Evolutionary conservation across 2,888 invertebrate species (phyloP), one percentile per base, ranked within the genome.

Genomic region (Drosophila borealis): DNA sequence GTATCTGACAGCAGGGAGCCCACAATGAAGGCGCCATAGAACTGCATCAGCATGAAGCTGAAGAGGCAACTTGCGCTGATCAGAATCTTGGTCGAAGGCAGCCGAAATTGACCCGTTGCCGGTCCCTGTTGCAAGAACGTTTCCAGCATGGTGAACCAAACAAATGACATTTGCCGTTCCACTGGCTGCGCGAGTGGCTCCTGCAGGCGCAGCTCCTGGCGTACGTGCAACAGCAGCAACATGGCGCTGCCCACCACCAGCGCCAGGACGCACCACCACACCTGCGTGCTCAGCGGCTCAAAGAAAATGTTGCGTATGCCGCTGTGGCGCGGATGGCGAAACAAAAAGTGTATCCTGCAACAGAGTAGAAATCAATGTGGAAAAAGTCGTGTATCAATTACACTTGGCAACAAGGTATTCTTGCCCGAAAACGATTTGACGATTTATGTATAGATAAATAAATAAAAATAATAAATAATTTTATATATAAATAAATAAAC

Each of bases 21-120:
- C 50, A 92, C 92, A 71, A 92, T 92, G 63, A 88, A 92, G 57
- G 92, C 91, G 5, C 88, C 88, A 69, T 91, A 91, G 70, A 92
- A 91, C 70, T 91, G 92, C 86, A 90, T 82, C 62, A 92, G 66
- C 69, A 91, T 77, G 60, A 91, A 86, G 63, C 91, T 84, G 66
- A 91, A 91, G 6, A 89, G 41, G 62, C 90, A 87, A 54, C 81
- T 78, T 44, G 84, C 76, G 61, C 80, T 76, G 62, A 92, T 81
- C 45, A 91, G 76, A 17, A 87, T 50, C 8, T 91, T 88, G 49
- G 91, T 91, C 42, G 92, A 92, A 4, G 78, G 70, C 19, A 83
- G 67, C 9, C 62, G 78, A 42, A 91, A 91, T 19, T 86, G 55
- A 41, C 80, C 76, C 21, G 77, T 73, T 37, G 81, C 68, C 0